phyloP scores from a whole-genome alignment of 2,113 vertebrate genomes.

The Scopus umbretta region DNA sequence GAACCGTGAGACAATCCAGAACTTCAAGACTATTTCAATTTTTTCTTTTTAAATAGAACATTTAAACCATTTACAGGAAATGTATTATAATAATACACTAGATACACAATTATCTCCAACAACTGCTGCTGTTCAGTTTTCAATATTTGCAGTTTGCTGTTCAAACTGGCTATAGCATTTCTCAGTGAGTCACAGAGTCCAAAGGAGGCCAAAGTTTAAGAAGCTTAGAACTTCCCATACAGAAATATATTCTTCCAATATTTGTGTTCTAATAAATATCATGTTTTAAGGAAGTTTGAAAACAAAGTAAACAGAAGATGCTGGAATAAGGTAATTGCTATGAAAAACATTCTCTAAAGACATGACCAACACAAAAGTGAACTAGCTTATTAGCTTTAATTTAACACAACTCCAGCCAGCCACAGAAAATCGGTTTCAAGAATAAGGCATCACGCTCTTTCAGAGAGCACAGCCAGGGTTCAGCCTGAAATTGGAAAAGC shows the following conservation, averaged over 20 bases:
- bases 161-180: neutral
- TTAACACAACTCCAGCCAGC: neutral
- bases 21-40: neutral
- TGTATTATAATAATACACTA: neutral
- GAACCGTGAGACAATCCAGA: neutral
- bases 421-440: neutral
- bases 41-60: neutral
- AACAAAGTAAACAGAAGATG: neutral
- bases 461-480: rapidly evolving
- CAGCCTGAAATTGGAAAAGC: neutral
- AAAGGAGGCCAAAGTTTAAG: constrained; percentile 1
- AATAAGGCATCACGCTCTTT: rapidly evolving
- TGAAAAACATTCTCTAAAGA: neutral
- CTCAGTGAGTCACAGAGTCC: constrained; percentile 11
- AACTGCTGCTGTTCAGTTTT: neutral
- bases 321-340: neutral
- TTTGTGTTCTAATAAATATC: neutral
- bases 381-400: rapidly evolving
- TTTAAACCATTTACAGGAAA: neutral
- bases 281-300: neutral
- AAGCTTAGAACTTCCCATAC: neutral
- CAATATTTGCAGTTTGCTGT: neutral
- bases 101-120: neutral
- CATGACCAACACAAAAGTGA: neutral
- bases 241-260: neutral